These are phyloP conservation scores for Porites lobata DNA, from an alignment of 92 coral and sea anemone species.

Conservation along the genomic window DNA sequence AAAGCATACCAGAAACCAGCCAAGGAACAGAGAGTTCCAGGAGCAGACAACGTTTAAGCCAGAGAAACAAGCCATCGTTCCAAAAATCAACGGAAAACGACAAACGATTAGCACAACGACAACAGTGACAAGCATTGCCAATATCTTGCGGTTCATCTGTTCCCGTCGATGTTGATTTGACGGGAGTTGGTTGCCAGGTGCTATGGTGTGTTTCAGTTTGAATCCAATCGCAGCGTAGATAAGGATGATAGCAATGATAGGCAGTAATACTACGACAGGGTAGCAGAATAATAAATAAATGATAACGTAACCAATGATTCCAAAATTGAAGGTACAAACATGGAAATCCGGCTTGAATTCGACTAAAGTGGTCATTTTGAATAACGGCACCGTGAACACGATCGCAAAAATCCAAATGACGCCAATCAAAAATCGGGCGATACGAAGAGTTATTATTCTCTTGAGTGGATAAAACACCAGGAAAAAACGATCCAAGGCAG, in stretches of 20 bases:
- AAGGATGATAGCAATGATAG: conserved; percentile 43
- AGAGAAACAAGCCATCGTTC: background rate
- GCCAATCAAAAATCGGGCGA: too few relatives aligned
- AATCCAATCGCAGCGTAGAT: conserved; percentile 75
- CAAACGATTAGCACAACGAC: conserved; percentile 64
- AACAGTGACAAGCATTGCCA: conserved; percentile 64
- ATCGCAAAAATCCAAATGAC: too few relatives aligned
- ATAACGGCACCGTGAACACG: conserved; percentile 35
- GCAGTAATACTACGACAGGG: conserved; percentile 52
- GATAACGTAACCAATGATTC: background rate
- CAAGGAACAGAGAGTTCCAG: conserved; percentile 1
- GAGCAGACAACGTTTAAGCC: background rate
- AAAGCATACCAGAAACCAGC: conserved; percentile 41
- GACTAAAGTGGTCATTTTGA: conserved; percentile 20
- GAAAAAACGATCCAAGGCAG: too few relatives aligned
- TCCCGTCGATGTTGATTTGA: conserved; percentile 62
- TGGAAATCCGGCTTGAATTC: background rate
- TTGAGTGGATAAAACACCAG: too few relatives aligned
- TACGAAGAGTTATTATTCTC: too few relatives aligned
- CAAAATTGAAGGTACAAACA: conserved; percentile 37
- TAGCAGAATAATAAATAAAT: conserved; percentile 44
- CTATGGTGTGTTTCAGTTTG: conserved; percentile 62
- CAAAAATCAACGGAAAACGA: conserved; percentile 73
- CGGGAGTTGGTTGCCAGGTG: conserved; percentile 72
- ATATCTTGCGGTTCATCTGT: conserved; percentile 65